Evolutionary conservation across 1,140 invertebrate species (phyloP), one percentile per base, ranked within the genome.

Genomic region (Limonius californicus): DNA sequence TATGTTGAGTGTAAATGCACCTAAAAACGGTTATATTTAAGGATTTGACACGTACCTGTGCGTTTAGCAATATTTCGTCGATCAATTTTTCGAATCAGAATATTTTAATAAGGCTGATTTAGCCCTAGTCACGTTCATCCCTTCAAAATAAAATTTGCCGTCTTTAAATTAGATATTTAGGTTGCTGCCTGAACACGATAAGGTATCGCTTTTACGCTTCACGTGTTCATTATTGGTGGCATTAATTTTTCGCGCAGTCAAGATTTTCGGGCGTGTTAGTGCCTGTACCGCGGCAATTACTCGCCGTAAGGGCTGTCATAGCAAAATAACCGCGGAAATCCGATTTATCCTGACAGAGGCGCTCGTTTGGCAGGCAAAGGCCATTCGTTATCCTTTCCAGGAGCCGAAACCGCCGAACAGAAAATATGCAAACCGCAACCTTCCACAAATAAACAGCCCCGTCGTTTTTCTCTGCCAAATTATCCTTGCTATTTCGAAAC

Each of bases 191-290:
- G n/a, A 39, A 39, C 2, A 9, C 11, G 35, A 39, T 39, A 39
- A 39, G 35, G 35, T 39, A 39, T 39, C 35, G 11, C 2, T 14
- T 39, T 39, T 39, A 9, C 35, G 35, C 35, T 39, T 6, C 35
- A 39, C 35, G 35, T 39, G n/a, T 39, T 39, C 35, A 39, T 39
- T 39, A 39, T n/a, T n/a, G n/a, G n/a, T n/a, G n/a, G n/a, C n/a
- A n/a, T n/a, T n/a, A 39, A 39, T 39, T 39, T 39, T 39, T 39
- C n/a, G 9, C 23, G 23, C 23, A 27, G 9, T 27, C 9, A 4
- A 27, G 3, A 27, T 27, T 27, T 27, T 27, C n/a, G n/a, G n/a
- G n/a, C n/a, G n/a, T n/a, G n/a, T n/a, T n/a, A n/a, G n/a, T n/a
- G n/a, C n/a, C n/a, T n/a, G n/a, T n/a, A n/a, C n/a, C n/a, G 23